Conservation (phyloP, 2,888 invertebrate species). For the Phengaris arion region DNA sequence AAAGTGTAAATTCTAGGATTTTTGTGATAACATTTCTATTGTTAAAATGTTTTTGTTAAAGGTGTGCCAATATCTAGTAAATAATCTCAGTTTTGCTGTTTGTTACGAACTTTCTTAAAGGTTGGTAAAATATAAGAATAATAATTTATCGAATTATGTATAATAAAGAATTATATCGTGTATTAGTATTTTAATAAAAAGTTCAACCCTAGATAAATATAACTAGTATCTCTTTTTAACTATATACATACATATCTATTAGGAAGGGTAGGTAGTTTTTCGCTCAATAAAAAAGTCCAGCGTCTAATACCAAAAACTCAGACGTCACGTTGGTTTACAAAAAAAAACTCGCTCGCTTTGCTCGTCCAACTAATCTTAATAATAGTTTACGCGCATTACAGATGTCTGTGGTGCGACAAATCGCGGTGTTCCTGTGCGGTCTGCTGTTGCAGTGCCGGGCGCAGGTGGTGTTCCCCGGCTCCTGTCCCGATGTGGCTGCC, state of each 20-base stretch:
- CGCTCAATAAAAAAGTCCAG: too few species aligned
- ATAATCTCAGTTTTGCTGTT: too few species aligned
- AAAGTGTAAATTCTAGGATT: constrained; percentile 2
- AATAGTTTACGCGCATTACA: constrained; percentile 45
- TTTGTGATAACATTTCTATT: constrained; percentile 3
- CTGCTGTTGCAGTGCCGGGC: constrained; percentile 50
- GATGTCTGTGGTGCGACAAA: constrained; percentile 66
- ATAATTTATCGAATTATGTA: too few species aligned
- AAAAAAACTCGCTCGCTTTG: background rate
- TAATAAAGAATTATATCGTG: too few species aligned
- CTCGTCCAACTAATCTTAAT: background rate
- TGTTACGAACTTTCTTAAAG: background rate
- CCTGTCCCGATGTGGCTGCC: constrained; percentile 81
- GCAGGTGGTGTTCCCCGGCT: constrained; percentile 82
- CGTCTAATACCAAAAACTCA: too few species aligned
- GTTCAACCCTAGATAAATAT: too few species aligned
- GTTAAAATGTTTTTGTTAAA: background rate
- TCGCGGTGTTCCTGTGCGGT: constrained; percentile 67
- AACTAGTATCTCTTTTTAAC: too few species aligned
- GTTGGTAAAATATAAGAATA: too few species aligned
- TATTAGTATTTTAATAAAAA: too few species aligned
- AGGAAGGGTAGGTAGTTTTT: too few species aligned
- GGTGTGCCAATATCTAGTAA: background rate
- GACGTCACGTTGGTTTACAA: background rate
- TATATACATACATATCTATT: too few species aligned